Base-by-base conservation (phyloP, 2,888 invertebrate genomes). In the Drosophila mercatorum region DNA sequence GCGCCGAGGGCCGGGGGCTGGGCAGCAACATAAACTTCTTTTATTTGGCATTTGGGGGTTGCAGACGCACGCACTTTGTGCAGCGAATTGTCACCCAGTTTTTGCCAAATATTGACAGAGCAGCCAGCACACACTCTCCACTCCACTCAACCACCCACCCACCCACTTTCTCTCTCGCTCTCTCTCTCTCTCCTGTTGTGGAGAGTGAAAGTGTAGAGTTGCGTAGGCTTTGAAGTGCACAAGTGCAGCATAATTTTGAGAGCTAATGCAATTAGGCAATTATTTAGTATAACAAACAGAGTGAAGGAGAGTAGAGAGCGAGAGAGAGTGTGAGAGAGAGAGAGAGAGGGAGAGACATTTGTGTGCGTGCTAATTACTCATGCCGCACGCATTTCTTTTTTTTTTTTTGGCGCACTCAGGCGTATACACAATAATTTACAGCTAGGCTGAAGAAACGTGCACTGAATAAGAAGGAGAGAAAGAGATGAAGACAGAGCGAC, bases 341-440 rank as follows among this genome's bases (percentile, higher is more conserved):
- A 14, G 38, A 36, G 36, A 3, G 46, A 31, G 59, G 22, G 52
- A 34, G 46, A 22, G 22, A 22, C 31, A n/a, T 43, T 52, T 40
- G 38, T 38, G 46, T 41, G 40, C 56, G 62, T 53, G 84, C 85
- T 85, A 85, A 85, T 85, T 85, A 85, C 85, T 85, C 80, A 86
- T 85, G 85, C 83, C 80, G 87, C 72, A 85, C 84, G 88, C 84
- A 84, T 17, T 22, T 87, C 81, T 46, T 78, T 44, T 80, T 22
- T 22, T 46, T 80, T 44, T 80, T 79, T 77, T 81, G 80, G 71
- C 80, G 87, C 86, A 88, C 83, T 89, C 84, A 86, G 88, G 89
- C 90, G 90, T 88, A 90, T 89, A 89, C 89, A 90, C 89, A 89
- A 88, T 89, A 79, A 83, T 83, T 89, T 87, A 81, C 81, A 77